These are phyloP conservation scores for Drosophila orena DNA, from an alignment of 1,140 invertebrate species.

Conservation along the genomic window DNA sequence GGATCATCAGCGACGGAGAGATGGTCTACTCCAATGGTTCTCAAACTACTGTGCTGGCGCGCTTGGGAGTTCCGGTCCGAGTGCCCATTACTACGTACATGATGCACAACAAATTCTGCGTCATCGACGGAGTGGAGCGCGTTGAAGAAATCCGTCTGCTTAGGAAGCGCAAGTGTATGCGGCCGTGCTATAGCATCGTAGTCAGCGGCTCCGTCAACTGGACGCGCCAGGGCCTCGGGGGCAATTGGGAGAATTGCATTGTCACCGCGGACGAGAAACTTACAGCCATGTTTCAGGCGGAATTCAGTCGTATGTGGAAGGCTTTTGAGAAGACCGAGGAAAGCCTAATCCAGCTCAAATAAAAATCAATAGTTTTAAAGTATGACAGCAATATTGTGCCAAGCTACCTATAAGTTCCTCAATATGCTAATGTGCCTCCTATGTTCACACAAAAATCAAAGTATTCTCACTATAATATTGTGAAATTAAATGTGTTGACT, in stretches of 20 bases:
- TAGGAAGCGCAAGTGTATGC: conserved; percentile 1
- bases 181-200: conserved; percentile 8
- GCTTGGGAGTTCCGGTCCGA: conserved; percentile 41
- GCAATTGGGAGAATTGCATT: conserved; percentile 71
- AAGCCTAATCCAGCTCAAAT: background rate
- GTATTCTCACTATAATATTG: no score
- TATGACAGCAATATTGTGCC: no score
- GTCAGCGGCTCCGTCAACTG: conserved; percentile 71
- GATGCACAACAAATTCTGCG: conserved; percentile 79
- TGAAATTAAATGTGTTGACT: no score
- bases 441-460: no score
- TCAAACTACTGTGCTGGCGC: conserved; percentile 19
- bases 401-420: background rate
- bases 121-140: conserved; percentile 53
- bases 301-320: conserved; percentile 74
- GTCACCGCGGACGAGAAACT: conserved; percentile 40
- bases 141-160: conserved; percentile 27
- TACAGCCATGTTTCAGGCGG: conserved; percentile 32
- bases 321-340: conserved; percentile 8
- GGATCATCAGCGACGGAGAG: conserved; percentile 64
- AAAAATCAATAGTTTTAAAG: background rate
- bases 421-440: no score
- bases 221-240: conserved; percentile 59
- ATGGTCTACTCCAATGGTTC: conserved; percentile 52
- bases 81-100: conserved; percentile 30